Evolutionary conservation across 1,140 invertebrate genomes (phyloP), one percentile per base, ranked within the genome.

Genomic region (Papilio helenus): DNA sequence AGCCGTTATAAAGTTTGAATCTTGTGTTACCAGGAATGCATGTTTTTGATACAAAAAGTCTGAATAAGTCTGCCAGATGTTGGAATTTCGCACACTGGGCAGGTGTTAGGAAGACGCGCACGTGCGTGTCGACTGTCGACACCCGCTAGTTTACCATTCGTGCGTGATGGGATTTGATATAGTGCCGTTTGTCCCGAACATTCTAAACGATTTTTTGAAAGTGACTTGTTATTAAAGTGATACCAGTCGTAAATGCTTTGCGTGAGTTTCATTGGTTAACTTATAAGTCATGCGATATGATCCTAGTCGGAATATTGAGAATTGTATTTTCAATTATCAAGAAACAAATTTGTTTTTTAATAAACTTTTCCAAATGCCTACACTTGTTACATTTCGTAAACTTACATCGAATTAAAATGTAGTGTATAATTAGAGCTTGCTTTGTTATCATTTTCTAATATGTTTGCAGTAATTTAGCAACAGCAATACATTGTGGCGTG

Each of bases 161-260:
- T 73, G 68, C 79, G 78, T 81, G 79, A 81, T 79, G 71, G 79
- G 79, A 85, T 83, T 84, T 85, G 81, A 82, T 83, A 80, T 79
- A 79, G 80, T 77, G 79, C 29, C 34, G 71, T 76, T 76, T 23
- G 42, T 26, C 14, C 23, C 72, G 20, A 46, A 73, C 44, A 23
- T 39, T 73, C 39, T 44, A n/a, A 49, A 46, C 12, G 16, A 46
- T 23, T 20, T 73, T 23, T 73, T 39, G 39, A 23, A 73, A 55
- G 51, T 55, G n/a, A n/a, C 18, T 55, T 55, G 39, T 34, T 73
- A 73, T 73, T 73, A n/a, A 39, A 20, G 34, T 20, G 71, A 16
- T 72, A 18, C 39, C 29, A 8, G 9, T 39, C 8, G 26, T 72
- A 72, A 39, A 29, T 72, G 12, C 9, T 72, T 34, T 39, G 18